Evolutionary conservation across 2,888 invertebrate species (phyloP), one percentile per base, ranked within the genome.

Genomic region (Eulithis testata): DNA sequence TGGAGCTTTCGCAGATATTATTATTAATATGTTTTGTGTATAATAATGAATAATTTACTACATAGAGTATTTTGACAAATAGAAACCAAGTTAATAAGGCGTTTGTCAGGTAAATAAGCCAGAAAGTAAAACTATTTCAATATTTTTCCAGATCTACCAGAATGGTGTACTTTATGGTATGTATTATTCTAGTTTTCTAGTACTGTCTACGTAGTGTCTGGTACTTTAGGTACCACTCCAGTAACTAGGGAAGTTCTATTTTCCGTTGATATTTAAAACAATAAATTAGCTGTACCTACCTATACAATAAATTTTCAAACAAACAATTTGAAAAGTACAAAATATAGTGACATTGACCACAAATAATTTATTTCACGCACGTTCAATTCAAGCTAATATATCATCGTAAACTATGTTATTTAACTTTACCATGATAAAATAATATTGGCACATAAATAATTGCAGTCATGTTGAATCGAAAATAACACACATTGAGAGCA

Each of bases 91-190:
- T n/a, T n/a, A n/a, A 21, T 21, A 21, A 21, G 21, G 21, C 21
- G 2, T 21, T 21, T 21, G 21, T 21, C 21, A 21, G 21, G 21
- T 21, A 21, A 21, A 21, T 21, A 2, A 21, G 21, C 21, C 21
- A 21, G 21, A 1, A 21, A 31, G 31, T 31, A 31, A 31, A 31
- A 31, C 31, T 0, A 31, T 3, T 7, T 37, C 37, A 2, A 40
- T 45, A 11, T 50, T 49, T 40, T 67, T 67, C 44, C 66, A 67
- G 66, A 60, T 21, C 5, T 51, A 43, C 27, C 45, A 77, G 58
- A 59, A 77, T 77, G 77, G 68, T 69, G 67, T 56, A 73, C 50
- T 71, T 45, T 21, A 77, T 72, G 77, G 77, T 77, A 74, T 66
- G 62, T 68, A 51, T 8, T 12, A 54, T 43, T n/a, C n/a, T n/a